Base-by-base conservation (phyloP, 2,113 vertebrate species). In the Spheniscus mendiculus region DNA sequence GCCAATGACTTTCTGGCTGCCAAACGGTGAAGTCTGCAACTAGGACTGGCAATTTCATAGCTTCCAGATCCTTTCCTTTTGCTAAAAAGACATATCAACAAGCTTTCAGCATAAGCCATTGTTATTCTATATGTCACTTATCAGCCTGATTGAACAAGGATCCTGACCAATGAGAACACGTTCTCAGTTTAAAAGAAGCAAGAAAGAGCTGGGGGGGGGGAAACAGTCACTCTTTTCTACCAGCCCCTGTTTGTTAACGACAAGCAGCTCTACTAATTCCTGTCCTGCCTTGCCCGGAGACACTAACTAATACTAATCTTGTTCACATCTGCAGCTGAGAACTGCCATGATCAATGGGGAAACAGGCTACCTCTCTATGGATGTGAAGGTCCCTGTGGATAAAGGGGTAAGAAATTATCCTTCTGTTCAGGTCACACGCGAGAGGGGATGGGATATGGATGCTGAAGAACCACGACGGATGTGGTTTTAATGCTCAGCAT, bases 261-360 rank as follows among this genome's bases (percentile, higher is more conserved):
- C 32, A 61, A 17, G 63, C 7, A 8, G 19, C 15, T 83, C 36
- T 77, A 58, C 45, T n/a, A n/a, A 72, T 69, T 74, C n/a, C 26
- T 49, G 16, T 45, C 36, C 45, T 62, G 63, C 32, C 53, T 42
- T 66, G 63, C 19, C 27, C n/a, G 23, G 77, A 73, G 62, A 19
- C n/a, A n/a, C 84, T 97, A 88, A 98, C 84, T 97, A 88, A 98
- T 8, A 8, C 44, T 40, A n/a, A 53, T 58, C 65, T 38, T 72
- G 82, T 92, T 97, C 96, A 66, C 52, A 62, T 94, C 86, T 96
- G 34, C 94, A 99, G 99, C 98, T 99, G 81, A 99, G 99, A 95
- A 99, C 98, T 53, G 99, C 99, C 69, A 99, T 99, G 99, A 99
- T 99, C 90, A 99, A 99, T 38, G 98, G 99, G 73, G 98, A 99